Percentiles rank a stretch among this genome's conserved stretches.
These are phyloP conservation scores for Marcusenius ussheri DNA, from an alignment of 2,113 vertebrate genomes.

Conservation along the genomic window DNA sequence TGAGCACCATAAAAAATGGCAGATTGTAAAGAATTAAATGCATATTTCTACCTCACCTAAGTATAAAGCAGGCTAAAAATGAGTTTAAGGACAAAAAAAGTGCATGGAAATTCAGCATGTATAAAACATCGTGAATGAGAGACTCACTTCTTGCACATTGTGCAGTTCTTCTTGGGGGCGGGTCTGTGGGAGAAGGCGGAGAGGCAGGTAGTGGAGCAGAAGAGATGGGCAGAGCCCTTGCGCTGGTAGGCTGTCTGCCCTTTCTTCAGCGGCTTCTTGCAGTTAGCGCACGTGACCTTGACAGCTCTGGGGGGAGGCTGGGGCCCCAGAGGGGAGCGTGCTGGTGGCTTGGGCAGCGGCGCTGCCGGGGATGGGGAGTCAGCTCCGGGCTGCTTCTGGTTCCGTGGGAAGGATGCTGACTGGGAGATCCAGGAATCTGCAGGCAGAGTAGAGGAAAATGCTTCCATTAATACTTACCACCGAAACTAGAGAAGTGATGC, in stretches of 20 bases:
- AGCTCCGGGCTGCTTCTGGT: constrained; percentile 88
- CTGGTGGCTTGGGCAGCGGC: constrained; percentile 77
- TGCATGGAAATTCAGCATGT: not conserved
- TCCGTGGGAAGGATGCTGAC: constrained; percentile 91
- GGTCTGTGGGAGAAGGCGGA: constrained; percentile 97
- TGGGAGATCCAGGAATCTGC: constrained; percentile 97
- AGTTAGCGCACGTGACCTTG: constrained; percentile 96
- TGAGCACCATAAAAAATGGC: not conserved
- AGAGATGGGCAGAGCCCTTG: constrained; percentile 93
- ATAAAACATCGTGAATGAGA: not conserved
- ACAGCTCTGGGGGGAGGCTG: constrained; percentile 82
- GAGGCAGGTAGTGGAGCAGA: constrained; percentile 92
- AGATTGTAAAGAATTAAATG: not conserved
- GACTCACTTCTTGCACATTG: constrained; percentile 97
- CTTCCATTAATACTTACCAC: not conserved
- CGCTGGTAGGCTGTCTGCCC: constrained; percentile 95
- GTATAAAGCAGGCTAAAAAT: not conserved
- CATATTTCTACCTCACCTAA: not conserved
- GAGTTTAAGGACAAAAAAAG: not conserved
- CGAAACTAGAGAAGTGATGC: not conserved
- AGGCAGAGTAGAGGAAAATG: not conserved
- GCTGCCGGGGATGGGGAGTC: constrained; percentile 85
- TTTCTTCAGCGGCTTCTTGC: constrained; percentile 95
- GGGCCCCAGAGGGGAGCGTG: constrained; percentile 62
- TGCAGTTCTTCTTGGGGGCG: constrained; percentile 96